Evolutionary conservation across 2,113 vertebrate genomes (phyloP), one percentile per base, ranked within the genome.

Genomic region (Chionodraco myersi): DNA sequence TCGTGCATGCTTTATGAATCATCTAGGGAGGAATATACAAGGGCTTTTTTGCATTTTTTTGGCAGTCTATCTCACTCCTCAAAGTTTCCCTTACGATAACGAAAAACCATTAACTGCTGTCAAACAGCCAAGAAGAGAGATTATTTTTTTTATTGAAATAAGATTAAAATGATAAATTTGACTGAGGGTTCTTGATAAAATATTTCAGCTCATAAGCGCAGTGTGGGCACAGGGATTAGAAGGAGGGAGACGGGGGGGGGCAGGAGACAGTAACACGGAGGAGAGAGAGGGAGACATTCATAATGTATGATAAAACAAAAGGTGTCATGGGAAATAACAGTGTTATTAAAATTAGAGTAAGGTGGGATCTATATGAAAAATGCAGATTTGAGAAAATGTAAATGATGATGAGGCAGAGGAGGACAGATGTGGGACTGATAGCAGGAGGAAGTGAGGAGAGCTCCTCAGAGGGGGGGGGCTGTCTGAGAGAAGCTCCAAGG

Each of bases 121-220:
- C 94, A 97, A 94, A 95, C 89, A 83, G 45, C 88, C 87, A 80
- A 95, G 92, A 92, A 97, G 93, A 93, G 92, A 96, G 95, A 97
- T 96, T 94, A 96, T 95, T 97, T 97, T 97, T 96, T 97, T 97
- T 96, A 96, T 96, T 97, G 96, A 98, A 98, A 97, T 96, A 96
- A 95, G 95, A 97, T 96, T 95, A 96, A 96, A 97, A 96, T 96
- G 90, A 96, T 96, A 96, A 94, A 94, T 96, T 96, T 96, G 96
- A 95, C 93, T 94, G 94, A 91, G 90, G 94, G 95, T 95, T 96
- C 96, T 94, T 96, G 95, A 97, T 97, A 98, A 98, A 97, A 97
- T 97, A 97, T 97, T 97, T 94, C 95, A 95, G 96, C 96, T 97
- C 97, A 98, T 97, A 98, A 98, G 95, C 94, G 90, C 72, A 78